Base-by-base conservation (phyloP, 2,888 invertebrate species). In the Lagria hirta region DNA sequence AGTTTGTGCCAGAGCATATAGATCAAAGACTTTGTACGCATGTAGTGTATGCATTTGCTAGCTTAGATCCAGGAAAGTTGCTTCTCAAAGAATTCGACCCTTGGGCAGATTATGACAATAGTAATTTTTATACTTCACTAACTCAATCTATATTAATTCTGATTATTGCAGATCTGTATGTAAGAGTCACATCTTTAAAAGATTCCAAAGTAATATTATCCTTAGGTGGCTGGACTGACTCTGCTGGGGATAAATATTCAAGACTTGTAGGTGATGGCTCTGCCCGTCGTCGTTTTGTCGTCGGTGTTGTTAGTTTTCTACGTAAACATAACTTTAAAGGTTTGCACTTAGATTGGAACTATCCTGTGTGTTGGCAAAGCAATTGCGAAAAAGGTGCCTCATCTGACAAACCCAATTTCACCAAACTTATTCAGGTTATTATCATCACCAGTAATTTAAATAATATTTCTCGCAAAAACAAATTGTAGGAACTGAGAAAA, bases 191-290 rank as follows among this genome's bases (percentile, higher is more conserved):
- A 0, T 79, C 83, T 0, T 71, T 88, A 8, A 75, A 77, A 41
- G 82, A 80, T 28, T 74, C 79, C 0, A 77, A 80, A 52, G 83
- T 89, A 0, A 68, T 92, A 3, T 71, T 96, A 16, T 91, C 90
- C 1, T 69, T 96, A 36, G 96, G 96, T n/a, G 96, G 96, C 1
- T 96, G 95, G 95, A 92, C 91, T 0, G 93, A 95, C 69, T 94
- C 92, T 0, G 80, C 85, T 0, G 90, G 89, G 0, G 87, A 89
- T 62, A 92, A 92, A 66, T 92, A 92, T 63, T 89, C 90, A 0
- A 78, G 84, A 7, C 69, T 94, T 14, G 88, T 89, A 0, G 80
- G 82, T 23, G 82, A 83, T 44, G 76, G 79, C 3, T 73, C 78
- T 1, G 76, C 81, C 3, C 77, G 90, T 7, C 73, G 81, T 16